Evolutionary conservation across 2,113 vertebrate species (phyloP).

Genomic region (Notarius lentiginosus): DNA sequence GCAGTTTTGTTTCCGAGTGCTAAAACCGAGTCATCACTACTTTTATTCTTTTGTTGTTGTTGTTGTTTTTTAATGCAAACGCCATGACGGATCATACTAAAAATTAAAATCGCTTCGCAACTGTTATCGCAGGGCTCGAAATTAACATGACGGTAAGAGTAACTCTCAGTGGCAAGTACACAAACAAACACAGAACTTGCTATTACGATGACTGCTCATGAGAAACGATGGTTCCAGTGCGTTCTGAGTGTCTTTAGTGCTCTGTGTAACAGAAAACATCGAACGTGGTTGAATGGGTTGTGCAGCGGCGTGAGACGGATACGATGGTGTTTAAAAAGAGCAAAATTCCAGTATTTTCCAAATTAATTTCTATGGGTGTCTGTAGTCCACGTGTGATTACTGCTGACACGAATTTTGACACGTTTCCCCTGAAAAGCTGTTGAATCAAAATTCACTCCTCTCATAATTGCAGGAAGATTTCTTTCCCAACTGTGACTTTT

Average conservation of each 20-base stretch:
- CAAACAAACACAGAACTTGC: neutral
- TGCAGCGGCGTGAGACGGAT: neutral
- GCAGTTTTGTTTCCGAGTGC: neutral
- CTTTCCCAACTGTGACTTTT: neutral
- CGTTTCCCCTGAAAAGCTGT: neutral
- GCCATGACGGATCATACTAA: neutral
- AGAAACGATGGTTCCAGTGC: neutral
- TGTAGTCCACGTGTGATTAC: neutral
- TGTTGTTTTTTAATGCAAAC: neutral
- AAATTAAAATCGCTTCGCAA: neutral
- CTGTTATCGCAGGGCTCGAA: slow-evolving; percentile 75
- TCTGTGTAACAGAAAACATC: neutral
- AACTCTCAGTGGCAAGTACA: neutral
- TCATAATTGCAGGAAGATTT: neutral
- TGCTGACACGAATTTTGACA: neutral
- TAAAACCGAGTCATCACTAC: neutral
- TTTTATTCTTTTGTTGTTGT: neutral
- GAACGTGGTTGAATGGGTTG: neutral
- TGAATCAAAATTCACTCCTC: neutral
- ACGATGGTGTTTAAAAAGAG: neutral
- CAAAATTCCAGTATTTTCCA: neutral
- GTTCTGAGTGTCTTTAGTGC: neutral
- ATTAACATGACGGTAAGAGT: neutral
- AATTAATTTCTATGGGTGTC: neutral
- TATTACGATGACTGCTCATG: neutral